These are phyloP conservation scores for Nephrotoma guestfalica DNA, from an alignment of 2,888 invertebrate genomes.

Conservation along the genomic window DNA sequence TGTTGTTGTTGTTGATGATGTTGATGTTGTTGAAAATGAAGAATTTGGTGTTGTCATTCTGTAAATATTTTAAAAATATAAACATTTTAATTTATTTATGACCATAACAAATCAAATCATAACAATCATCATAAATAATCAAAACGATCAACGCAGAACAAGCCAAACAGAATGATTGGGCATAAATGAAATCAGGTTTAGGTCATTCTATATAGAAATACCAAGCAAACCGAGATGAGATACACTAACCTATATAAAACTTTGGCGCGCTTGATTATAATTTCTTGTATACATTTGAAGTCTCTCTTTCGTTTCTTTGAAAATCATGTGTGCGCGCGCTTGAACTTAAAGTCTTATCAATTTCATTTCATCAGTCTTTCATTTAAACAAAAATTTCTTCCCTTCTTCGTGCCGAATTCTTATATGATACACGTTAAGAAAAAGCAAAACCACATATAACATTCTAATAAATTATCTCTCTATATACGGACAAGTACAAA, in stretches of 20 bases:
- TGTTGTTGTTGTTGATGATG: not conserved
- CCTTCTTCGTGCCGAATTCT: not conserved
- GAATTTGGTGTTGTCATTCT: not conserved
- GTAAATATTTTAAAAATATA: not conserved
- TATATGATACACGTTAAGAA: not conserved
- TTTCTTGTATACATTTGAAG: not conserved
- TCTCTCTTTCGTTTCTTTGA: not conserved
- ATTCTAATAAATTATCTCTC: not conserved
- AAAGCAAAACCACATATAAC: not conserved
- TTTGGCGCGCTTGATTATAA: not conserved
- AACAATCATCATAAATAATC: not conserved
- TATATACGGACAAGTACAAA: not conserved
- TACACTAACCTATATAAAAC: not conserved
- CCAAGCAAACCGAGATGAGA: not conserved
- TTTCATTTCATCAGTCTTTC: not conserved
- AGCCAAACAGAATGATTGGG: not conserved
- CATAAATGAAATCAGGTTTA: not conserved
- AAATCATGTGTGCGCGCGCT: not conserved
- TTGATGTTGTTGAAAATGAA: not conserved
- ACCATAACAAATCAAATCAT: not conserved
- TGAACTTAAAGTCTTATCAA: not conserved
- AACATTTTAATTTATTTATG: not conserved
- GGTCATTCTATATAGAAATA: not conserved
- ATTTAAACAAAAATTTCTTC: not conserved
- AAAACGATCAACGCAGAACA: not conserved